Conservation (phyloP, 2,113 vertebrate genomes). For the Xiphophorus hellerii region DNA sequence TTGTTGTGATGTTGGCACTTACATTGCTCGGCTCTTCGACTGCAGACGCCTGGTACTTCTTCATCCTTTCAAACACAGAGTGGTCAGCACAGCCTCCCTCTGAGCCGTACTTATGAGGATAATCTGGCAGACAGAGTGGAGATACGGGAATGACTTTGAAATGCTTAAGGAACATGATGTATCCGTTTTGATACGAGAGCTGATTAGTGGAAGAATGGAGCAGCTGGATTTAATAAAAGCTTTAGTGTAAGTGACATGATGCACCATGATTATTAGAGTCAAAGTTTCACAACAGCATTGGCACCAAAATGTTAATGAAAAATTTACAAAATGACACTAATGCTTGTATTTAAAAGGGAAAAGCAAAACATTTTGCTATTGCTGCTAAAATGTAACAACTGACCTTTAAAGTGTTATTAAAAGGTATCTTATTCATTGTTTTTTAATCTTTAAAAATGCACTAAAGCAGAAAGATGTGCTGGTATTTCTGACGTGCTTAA, state of each 20-base stretch:
- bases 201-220: not conserved
- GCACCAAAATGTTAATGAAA: too few species aligned
- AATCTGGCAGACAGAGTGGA: slow-evolving; percentile 60
- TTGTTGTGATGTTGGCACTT: slow-evolving; percentile 39
- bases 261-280: not conserved
- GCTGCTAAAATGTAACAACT: too few species aligned
- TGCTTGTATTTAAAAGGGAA: too few species aligned
- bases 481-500: too few species aligned
- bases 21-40: slow-evolving; percentile 76
- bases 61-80: slow-evolving; percentile 89
- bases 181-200: slow-evolving; percentile 13
- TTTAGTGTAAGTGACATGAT: not conserved
- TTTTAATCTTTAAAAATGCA: too few species aligned
- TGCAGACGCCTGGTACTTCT: slow-evolving; percentile 82
- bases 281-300: too few species aligned
- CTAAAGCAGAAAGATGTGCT: too few species aligned
- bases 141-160: slow-evolving; percentile 18
- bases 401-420: too few species aligned
- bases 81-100: slow-evolving; percentile 94
- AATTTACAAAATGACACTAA: too few species aligned
- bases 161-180: slow-evolving; percentile 23
- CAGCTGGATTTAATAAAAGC: slow-evolving; percentile 12
- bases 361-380: too few species aligned
- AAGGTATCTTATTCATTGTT: too few species aligned
- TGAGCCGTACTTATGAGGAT: slow-evolving; percentile 88